Evolutionary conservation across 2,797 vertebrate species (phyloP), one percentile per base, ranked within the genome.

Genomic region (Cichlasoma orientale): DNA sequence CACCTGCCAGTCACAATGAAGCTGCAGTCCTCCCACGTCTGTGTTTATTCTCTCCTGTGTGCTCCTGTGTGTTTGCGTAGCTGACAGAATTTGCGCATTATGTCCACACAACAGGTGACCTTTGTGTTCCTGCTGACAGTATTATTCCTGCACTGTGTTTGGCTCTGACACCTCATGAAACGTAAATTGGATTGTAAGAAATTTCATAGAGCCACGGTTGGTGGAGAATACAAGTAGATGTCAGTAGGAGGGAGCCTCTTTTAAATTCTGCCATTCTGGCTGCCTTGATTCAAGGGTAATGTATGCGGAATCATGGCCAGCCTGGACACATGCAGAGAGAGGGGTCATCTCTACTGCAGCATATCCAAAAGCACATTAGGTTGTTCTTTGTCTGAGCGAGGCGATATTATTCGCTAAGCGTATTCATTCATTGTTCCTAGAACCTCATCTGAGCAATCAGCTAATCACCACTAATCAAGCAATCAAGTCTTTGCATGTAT

Each of bases 281-380:
- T 86, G 88, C 82, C 82, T 86, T 47, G 56, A 87, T 88, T 93
- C 92, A 93, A 94, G 93, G 95, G 92, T 92, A 94, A 94, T 93
- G 86, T 88, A 93, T 93, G 93, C 93, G 86, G 89, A 88, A 75
- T 86, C 89, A 92, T 91, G 93, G 86, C 91, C 89, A 66, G 85
- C 66, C 75, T 75, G 91, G 89, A 93, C 92, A 82, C 90, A 91
- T 82, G 90, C 92, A 81, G 91, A 56, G 89, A 90, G 83, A 75
- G 66, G 87, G 93, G 92, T 94, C 93, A 90, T 88, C 85, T 85
- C 90, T 57, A 82, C 82, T 7, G 82, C 88, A 83, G 84, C 89
- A 88, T 82, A 83, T 84, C 81, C 88, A 81, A 71, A 85, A 77
- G 79, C 86, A 88, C 83, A 90, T 93, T 91, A 89, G 71, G 76